Percentiles rank a stretch among this genome's conserved stretches.
These are phyloP conservation scores for Epinotia bilunana DNA, from an alignment of 2,888 invertebrate genomes.

Conservation along the genomic window DNA sequence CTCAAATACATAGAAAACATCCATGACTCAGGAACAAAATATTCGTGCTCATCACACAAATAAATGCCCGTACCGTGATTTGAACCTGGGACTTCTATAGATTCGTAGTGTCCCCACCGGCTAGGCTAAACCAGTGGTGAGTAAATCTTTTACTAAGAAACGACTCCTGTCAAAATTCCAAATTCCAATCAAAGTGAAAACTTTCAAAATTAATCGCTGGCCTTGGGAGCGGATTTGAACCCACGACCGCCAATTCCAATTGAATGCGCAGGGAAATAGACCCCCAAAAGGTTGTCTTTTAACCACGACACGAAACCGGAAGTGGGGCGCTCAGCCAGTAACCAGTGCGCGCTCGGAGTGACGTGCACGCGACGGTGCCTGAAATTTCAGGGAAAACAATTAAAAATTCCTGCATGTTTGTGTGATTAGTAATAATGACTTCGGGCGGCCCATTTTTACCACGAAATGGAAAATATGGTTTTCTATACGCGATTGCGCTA, in stretches of 20 bases:
- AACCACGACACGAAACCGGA: slow-evolving; percentile 9
- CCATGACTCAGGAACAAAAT: too few species aligned
- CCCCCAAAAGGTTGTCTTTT: slow-evolving; percentile 5
- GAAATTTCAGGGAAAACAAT: slow-evolving; percentile 15
- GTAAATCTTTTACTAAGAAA: too few species aligned
- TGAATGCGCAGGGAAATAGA: not conserved
- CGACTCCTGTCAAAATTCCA: too few species aligned
- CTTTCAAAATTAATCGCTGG: too few species aligned
- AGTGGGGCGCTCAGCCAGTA: slow-evolving; percentile 8
- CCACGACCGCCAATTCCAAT: not conserved
- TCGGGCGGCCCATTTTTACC: not conserved
- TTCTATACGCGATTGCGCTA: not conserved
- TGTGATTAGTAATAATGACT: not conserved
- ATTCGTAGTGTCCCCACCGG: too few species aligned
- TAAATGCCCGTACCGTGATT: too few species aligned
- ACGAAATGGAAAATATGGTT: not conserved
- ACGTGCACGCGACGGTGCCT: slow-evolving; percentile 20
- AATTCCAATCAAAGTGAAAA: too few species aligned
- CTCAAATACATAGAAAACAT: too few species aligned
- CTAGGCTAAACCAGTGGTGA: too few species aligned
- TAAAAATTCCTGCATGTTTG: slow-evolving; percentile 8
- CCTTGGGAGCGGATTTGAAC: too few species aligned
- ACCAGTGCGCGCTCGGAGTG: slow-evolving; percentile 17
- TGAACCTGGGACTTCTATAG: too few species aligned
- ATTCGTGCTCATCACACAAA: too few species aligned